Percentiles rank a stretch among this genome's conserved stretches.
These are phyloP conservation scores for Rhabdomys dilectus DNA, from an alignment of 2,113 vertebrate genomes.

Conservation along the genomic window DNA sequence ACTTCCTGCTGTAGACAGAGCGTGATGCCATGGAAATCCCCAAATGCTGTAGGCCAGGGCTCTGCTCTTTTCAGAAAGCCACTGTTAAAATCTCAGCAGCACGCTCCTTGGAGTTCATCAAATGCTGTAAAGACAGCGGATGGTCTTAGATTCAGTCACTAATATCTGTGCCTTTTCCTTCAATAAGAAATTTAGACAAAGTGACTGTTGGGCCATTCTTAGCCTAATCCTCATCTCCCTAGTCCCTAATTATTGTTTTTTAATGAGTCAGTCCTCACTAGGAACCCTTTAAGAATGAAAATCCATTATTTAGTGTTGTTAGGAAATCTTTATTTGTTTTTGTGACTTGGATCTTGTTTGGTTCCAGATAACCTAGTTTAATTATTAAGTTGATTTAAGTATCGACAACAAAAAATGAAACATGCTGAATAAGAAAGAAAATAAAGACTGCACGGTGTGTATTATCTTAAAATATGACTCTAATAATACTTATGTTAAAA, in stretches of 20 bases:
- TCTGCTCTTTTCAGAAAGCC: background rate
- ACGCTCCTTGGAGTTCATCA: background rate
- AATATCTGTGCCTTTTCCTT: background rate
- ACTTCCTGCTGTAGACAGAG: background rate
- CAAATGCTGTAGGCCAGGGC: background rate
- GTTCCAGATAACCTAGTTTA: conserved; percentile 30
- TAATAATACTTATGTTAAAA: conserved; percentile 40
- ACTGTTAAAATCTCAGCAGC: conserved; percentile 33
- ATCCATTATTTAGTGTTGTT: too few relatives aligned
- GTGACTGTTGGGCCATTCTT: background rate
- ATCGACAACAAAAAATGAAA: conserved; percentile 40
- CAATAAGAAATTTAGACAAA: background rate
- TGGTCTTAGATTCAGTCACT: background rate
- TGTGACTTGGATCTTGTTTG: conserved; percentile 33
- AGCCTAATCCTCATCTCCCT: background rate
- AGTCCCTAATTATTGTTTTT: too few relatives aligned
- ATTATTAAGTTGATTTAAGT: conserved; percentile 64
- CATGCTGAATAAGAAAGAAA: background rate
- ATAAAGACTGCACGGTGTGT: background rate
- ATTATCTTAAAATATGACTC: background rate
- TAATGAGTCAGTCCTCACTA: too few relatives aligned
- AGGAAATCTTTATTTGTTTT: too few relatives aligned
- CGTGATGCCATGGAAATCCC: background rate
- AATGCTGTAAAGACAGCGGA: background rate
- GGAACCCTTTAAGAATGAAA: too few relatives aligned